Evolutionary conservation across 2,888 invertebrate species (phyloP).

Genomic region (Podotricha telesiphe): DNA sequence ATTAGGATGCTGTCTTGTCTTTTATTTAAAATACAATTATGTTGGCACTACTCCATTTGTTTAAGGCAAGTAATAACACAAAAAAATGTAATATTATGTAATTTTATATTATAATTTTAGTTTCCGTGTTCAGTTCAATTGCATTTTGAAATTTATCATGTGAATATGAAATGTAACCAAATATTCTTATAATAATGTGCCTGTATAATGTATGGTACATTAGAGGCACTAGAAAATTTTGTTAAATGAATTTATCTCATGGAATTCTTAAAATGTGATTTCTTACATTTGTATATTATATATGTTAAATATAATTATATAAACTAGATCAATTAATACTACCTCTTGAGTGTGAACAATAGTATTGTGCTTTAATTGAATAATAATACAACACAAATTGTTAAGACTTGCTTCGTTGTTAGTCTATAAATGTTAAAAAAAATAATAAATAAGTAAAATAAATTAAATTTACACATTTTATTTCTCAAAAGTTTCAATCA

Average conservation of each 20-base stretch:
- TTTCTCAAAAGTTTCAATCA: background rate
- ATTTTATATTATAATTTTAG: too few relatives aligned
- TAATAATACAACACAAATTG: background rate
- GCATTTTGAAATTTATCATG: background rate
- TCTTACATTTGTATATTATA: conserved; percentile 9
- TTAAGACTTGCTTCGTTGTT: conserved; percentile 1
- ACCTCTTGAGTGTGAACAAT: conserved; percentile 28
- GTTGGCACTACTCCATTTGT: too few relatives aligned
- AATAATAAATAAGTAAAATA: conserved; percentile 2
- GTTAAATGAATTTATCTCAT: conserved; percentile 13
- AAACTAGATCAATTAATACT: conserved; percentile 37
- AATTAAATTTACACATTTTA: background rate
- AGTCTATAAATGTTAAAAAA: conserved; percentile 4
- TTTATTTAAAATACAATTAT: too few relatives aligned
- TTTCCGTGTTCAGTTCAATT: too few relatives aligned
- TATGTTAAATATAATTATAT: conserved; percentile 14
- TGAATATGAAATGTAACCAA: background rate
- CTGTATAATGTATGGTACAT: too few relatives aligned
- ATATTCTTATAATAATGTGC: background rate
- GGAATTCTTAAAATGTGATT: conserved; percentile 1
- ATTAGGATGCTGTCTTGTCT: too few relatives aligned
- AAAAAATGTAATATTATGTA: too few relatives aligned
- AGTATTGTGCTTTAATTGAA: conserved; percentile 20
- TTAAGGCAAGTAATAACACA: too few relatives aligned
- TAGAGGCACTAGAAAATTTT: background rate